Evolutionary conservation across 2,797 vertebrate species (phyloP).

Genomic region (Sarcophilus harrisii): DNA sequence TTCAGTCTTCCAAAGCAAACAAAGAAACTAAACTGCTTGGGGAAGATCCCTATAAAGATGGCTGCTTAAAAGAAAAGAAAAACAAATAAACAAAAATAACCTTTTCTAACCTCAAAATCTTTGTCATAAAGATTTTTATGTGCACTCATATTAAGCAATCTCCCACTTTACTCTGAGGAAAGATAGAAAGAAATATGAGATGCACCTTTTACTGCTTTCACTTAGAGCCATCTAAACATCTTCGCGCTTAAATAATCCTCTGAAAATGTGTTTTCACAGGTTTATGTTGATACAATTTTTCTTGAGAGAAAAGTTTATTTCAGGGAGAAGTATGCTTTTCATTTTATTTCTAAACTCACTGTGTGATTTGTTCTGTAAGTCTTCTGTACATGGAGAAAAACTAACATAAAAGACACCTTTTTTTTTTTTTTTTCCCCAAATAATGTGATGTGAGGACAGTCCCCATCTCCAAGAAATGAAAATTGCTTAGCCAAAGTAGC

Average conservation of each 20-base stretch:
- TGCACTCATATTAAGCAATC: background rate
- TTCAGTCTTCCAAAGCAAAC: background rate
- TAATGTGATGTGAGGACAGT: background rate
- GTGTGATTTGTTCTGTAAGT: background rate
- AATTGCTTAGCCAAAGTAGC: background rate
- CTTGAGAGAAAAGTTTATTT: constrained; percentile 18
- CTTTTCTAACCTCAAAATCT: background rate
- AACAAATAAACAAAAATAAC: background rate
- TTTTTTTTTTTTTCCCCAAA: no score
- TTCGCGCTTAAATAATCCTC: constrained; percentile 16
- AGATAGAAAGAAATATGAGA: background rate
- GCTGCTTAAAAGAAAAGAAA: background rate
- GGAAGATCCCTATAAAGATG: background rate
- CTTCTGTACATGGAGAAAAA: background rate
- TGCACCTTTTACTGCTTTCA: background rate
- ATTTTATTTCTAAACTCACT: background rate
- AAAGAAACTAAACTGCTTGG: background rate
- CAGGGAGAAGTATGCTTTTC: background rate
- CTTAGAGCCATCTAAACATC: background rate
- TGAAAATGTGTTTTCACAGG: constrained; percentile 9
- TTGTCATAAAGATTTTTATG: background rate
- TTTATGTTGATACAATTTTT: background rate
- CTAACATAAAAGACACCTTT: background rate
- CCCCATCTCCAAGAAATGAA: background rate
- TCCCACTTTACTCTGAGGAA: background rate